Base-by-base conservation (phyloP, 2,888 invertebrate genomes). In the Heliconius sara region DNA sequence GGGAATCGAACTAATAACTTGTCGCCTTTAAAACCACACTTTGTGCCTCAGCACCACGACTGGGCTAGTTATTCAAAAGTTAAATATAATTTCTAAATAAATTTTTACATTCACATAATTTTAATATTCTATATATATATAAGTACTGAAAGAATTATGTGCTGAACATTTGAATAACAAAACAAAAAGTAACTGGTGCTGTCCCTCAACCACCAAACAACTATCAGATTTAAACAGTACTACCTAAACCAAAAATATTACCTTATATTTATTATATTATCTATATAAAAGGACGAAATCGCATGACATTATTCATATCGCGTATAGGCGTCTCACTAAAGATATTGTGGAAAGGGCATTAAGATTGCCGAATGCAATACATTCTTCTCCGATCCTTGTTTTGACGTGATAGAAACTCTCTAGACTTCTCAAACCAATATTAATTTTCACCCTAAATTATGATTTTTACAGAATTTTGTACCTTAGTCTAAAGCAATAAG, bases 311-410 rank as follows among this genome's bases (percentile, higher is more conserved):
- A 95, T 93, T 95, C 95, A 95, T 94, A 95, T 92, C 65, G 75
- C 75, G 13, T 65, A 91, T 75, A 93, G 94, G 94, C 90, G 93
- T 92, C 92, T 89, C 88, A 91, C 92, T 93, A 91, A 94, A 94
- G 94, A 94, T 95, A 95, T 93, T 92, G 93, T 91, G 91, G 92
- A 95, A 93, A 93, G 93, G 94, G 94, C 94, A 94, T 94, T 94
- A 93, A 94, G 94, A 93, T 94, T 94, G 93, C 94, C 93, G 91
- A 92, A 90, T 93, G 92, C 93, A 92, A 92, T 94, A 93, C 93
- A 92, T 93, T 92, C 91, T 91, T 91, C 91, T 91, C 91, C 88
- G 87, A 89, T 91, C 91, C 93, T 94, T 95, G 95, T 95, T 94
- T 95, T 94, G 95, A 94, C 94, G 91, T 92, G 93, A 93, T 92